Base-by-base conservation (phyloP, 2,113 vertebrate genomes). In the Notothenia rossii region DNA sequence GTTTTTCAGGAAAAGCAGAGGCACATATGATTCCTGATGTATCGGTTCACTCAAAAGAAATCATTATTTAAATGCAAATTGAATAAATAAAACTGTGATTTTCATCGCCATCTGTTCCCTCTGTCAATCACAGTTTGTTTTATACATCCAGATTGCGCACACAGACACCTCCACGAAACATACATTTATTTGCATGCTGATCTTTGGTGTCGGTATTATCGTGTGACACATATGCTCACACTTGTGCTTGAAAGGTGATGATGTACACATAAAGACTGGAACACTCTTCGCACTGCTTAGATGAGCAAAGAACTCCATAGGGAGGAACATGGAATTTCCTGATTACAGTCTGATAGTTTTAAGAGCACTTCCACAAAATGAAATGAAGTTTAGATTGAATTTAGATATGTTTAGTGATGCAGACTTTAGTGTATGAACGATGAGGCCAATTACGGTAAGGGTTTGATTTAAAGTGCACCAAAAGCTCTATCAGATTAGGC, bases 381-480 rank as follows among this genome's bases (percentile, higher is more conserved):
- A 15, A 60, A 61, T 70, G 7, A 40, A 40, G 36, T 40, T 69
- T 66, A 49, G n/a, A 70, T 63, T 36, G 29, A 55, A 78, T 82
- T 72, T 49, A 45, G 12, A 78, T 73, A 13, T n/a, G 36, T 71
- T 62, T 59, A 72, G 50, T 72, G 56, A 40, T 54, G 14, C 77
- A 77, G 51, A 48, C 45, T 62, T 51, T 50, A 36, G 25, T n/a
- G 20, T 72, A 45, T 65, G 75, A 89, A 51, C 48, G n/a, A 76
- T 82, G 78, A 83, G 65, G 6, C n/a, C 11, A 72, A 72, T 87
- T 78, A 72, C 12, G 55, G 50, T 62, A 64, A 83, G 70, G 65
- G 70, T 83, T 40, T 49, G 65, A 72, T 69, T 68, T 64, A 15
- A 66, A 71, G 72, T 68, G 53, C 67, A 83, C 54, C 65, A 69